phyloP scores from a whole-genome alignment of 2,888 invertebrate genomes.

The Eristalis pertinax region DNA sequence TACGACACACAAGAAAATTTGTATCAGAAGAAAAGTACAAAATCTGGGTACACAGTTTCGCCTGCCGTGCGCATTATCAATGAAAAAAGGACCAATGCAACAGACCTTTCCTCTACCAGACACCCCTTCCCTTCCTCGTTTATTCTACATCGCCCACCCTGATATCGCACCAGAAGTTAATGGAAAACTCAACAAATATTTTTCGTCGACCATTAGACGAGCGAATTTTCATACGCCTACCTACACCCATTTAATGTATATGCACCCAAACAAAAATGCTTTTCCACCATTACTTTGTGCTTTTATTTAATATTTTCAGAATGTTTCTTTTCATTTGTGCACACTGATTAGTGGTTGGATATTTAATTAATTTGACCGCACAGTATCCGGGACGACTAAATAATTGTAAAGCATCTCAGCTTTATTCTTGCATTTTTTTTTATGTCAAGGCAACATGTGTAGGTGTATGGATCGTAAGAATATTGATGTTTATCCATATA shows the following conservation, averaged over 20 bases:
- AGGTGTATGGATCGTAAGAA: slow-evolving; percentile 47
- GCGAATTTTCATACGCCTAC: slow-evolving; percentile 33
- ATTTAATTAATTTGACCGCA: slow-evolving; percentile 63
- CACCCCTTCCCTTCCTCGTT: slow-evolving; percentile 27
- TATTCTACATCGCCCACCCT: slow-evolving; percentile 9
- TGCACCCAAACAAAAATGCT: slow-evolving; percentile 67
- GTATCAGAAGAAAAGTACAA: slow-evolving; percentile 44
- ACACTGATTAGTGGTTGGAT: slow-evolving; percentile 9
- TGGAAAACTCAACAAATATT: slow-evolving; percentile 59
- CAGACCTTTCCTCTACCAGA: slow-evolving; percentile 60
- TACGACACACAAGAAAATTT: slow-evolving; percentile 13
- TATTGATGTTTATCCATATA: background rate
- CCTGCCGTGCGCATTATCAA: slow-evolving; percentile 71
- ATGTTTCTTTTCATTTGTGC: background rate
- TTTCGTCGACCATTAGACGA: slow-evolving; percentile 39
- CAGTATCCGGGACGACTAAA: slow-evolving; percentile 53
- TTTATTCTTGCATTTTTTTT: slow-evolving; percentile 27
- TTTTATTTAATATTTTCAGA: background rate
- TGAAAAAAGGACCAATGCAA: slow-evolving; percentile 68
- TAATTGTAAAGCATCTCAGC: slow-evolving; percentile 13
- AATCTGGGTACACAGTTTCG: slow-evolving; percentile 69
- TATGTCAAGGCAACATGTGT: slow-evolving; percentile 62
- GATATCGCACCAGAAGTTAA: slow-evolving; percentile 40
- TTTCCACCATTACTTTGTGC: slow-evolving; percentile 30
- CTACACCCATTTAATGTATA: slow-evolving; percentile 51